Evolutionary conservation across 30 jellyfish, hydroid and myxozoan species (phyloP), one percentile per base, ranked within the genome.

Genomic region (Pseudorhiza aurosa): DNA sequence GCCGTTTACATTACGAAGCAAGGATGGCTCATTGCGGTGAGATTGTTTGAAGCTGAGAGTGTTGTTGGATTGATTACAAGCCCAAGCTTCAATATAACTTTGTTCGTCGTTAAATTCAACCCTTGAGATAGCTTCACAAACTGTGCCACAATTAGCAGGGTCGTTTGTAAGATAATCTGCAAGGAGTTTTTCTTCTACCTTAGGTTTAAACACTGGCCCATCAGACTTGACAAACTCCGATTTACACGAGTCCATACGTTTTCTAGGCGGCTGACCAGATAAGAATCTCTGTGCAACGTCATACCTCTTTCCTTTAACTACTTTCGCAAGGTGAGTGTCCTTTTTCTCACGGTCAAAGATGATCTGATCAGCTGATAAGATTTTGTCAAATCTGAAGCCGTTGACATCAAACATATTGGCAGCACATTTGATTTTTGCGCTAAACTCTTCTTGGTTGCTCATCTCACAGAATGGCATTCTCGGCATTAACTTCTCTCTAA

Each of bases 51-150:
- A n/a, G n/a, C n/a, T n/a, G n/a, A n/a, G n/a, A 53, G 9, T 53
- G 22, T 10, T 0, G 1, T 2, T 19, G 19, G 35, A 33, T 15
- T 53, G 67, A 15, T 53, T 53, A 4, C 9, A 2, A 10, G 35
- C 67, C 67, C 67, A 53, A 53, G 67, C 67, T 53, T 53, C 67
- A 53, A 53, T 21, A 19, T 15, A 53, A 0, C 67, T 53, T 4
- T 53, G n/a, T 21, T 53, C 24, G 36, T 53, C 33, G 24, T n/a
- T 21, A 21, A 53, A 53, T 15, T 18, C 24, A 33, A 18, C 67
- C 22, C 67, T 53, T 9, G 36, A n/a, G 14, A 53, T 53, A 4
- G 67, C 6, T 9, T 22, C 36, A 53, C 35, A 1, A n/a, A 22
- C 33, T 15, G 67, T 21, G 35, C 35, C 14, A 1, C 6, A 1